Percentiles rank a stretch among this genome's conserved stretches.
phyloP scores from a whole-genome alignment of 2,113 vertebrate species.

The Riparia riparia region DNA sequence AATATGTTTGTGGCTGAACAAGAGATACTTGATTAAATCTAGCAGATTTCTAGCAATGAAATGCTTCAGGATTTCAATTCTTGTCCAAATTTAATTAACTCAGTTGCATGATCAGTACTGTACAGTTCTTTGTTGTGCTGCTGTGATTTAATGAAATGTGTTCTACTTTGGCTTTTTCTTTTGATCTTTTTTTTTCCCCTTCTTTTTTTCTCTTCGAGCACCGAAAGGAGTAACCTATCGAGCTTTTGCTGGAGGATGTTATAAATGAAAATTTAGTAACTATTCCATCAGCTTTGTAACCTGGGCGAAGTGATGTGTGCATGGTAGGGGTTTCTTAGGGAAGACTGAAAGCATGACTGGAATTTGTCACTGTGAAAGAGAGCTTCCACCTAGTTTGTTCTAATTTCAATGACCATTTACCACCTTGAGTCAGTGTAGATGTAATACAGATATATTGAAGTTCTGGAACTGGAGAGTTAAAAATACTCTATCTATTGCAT shows the following conservation, averaged over 20 bases:
- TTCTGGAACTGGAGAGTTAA: neutral
- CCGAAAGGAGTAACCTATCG: slow-evolving; percentile 99
- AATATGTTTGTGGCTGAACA: neutral
- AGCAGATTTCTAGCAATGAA: neutral
- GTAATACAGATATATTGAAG: neutral
- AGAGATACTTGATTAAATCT: neutral
- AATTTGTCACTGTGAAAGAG: neutral
- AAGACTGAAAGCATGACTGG: neutral
- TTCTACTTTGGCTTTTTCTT: slow-evolving; percentile 66
- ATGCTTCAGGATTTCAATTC: neutral
- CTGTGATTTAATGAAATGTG: neutral
- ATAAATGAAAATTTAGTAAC: slow-evolving; percentile 99
- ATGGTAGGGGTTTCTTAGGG: slow-evolving; percentile 10
- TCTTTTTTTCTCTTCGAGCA: slow-evolving; percentile 81
- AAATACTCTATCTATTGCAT: neutral
- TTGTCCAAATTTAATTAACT: neutral
- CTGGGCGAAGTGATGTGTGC: slow-evolving; percentile 94
- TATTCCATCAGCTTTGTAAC: slow-evolving; percentile 95
- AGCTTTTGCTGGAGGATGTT: slow-evolving; percentile 99
- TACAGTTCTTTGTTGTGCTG: neutral
- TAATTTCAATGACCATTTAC: neutral
- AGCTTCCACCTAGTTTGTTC: neutral
- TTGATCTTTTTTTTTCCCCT: slow-evolving; percentile 1
- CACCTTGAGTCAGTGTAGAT: neutral
- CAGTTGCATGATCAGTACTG: neutral